These are phyloP conservation scores for Serripes groenlandicus DNA, from an alignment of 2,888 invertebrate genomes.

Conservation along the genomic window DNA sequence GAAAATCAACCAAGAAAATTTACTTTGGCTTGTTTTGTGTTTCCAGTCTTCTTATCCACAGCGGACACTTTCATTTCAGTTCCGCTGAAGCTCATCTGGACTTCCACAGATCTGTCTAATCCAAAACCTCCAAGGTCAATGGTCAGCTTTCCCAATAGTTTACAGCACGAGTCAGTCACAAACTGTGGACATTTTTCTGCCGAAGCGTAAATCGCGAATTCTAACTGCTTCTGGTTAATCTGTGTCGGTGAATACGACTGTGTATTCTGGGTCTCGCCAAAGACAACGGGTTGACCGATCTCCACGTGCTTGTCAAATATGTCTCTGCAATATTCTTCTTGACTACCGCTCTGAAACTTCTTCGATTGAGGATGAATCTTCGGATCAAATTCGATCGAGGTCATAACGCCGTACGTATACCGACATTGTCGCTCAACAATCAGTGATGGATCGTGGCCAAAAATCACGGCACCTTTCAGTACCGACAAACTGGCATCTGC, in stretches of 20 bases:
- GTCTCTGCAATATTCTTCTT: conserved; percentile 45
- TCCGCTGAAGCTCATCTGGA: conserved; percentile 65
- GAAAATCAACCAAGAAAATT: conserved; percentile 65
- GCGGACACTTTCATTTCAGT: conserved; percentile 67
- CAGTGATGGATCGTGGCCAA: conserved; percentile 61
- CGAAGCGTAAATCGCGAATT: conserved; percentile 55
- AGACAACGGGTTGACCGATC: conserved; percentile 49
- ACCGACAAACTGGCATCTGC: conserved; percentile 64
- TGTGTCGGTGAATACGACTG: conserved; percentile 46
- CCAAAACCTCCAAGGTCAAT: conserved; percentile 40
- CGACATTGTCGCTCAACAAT: conserved; percentile 56
- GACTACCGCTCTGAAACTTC: conserved; percentile 30
- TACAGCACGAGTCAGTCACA: conserved; percentile 51
- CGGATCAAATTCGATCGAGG: conserved; percentile 35
- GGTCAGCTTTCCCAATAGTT: conserved; percentile 46
- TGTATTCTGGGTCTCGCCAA: conserved; percentile 48
- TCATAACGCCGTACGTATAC: conserved; percentile 62
- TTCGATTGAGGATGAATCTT: conserved; percentile 54
- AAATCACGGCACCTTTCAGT: conserved; percentile 68
- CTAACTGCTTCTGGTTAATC: conserved; percentile 29
- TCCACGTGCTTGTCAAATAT: conserved; percentile 63
- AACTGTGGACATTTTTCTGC: conserved; percentile 48
- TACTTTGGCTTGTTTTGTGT: conserved; percentile 44
- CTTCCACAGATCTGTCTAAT: conserved; percentile 43
- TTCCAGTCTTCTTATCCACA: conserved; percentile 40